Percentiles rank a stretch among this genome's conserved stretches.
phyloP scores from a whole-genome alignment of 2,797 vertebrate genomes.

The Argyrosomus regius region DNA sequence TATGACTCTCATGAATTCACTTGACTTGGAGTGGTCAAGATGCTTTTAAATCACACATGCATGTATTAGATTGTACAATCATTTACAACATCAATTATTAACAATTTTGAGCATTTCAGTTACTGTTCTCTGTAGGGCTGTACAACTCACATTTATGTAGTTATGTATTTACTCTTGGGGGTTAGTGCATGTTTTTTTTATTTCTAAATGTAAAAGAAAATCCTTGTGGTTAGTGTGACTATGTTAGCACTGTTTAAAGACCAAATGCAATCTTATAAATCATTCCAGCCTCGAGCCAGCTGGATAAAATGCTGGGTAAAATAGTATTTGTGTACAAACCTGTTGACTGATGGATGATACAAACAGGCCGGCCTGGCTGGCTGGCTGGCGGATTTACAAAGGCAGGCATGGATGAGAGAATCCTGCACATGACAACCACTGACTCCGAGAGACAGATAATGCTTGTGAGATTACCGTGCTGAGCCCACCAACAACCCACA shows the following conservation, averaged over 20 bases:
- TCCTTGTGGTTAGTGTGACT: not conserved
- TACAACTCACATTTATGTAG: not conserved
- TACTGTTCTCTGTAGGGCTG: not conserved
- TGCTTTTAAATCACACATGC: not conserved
- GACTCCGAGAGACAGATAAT: conserved; percentile 73
- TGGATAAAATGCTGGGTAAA: not conserved
- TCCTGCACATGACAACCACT: conserved; percentile 57
- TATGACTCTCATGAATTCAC: not conserved
- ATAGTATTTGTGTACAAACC: not conserved
- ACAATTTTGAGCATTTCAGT: not conserved
- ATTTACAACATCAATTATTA: not conserved
- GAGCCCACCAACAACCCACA: conserved; percentile 71
- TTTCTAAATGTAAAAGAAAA: not conserved
- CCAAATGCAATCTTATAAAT: not conserved
- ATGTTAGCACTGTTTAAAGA: not conserved
- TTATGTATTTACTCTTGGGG: not conserved
- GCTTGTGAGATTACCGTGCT: conserved; percentile 72
- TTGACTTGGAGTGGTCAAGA: not conserved
- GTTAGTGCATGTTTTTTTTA: not conserved
- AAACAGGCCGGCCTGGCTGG: conserved; percentile 10
- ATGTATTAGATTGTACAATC: not conserved
- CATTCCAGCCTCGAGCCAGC: not conserved
- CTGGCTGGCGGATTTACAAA: conserved; percentile 37
- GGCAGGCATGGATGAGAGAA: conserved; percentile 53
- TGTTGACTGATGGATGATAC: conserved; percentile 27